Evolutionary conservation across 2,797 vertebrate species (phyloP), one percentile per base, ranked within the genome.

Genomic region (Pangasius larnaudii): DNA sequence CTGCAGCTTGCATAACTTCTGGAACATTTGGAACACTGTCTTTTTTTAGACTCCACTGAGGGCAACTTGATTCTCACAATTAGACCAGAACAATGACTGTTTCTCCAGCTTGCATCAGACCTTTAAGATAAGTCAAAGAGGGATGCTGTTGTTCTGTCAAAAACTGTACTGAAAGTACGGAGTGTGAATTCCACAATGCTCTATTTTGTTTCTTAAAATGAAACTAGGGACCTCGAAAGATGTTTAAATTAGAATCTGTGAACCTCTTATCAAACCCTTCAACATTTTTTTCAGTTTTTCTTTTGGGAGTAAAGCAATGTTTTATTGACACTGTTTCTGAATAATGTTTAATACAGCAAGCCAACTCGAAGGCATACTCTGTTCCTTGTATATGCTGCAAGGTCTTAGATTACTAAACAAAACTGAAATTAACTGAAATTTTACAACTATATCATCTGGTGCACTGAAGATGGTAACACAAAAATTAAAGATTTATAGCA

Each of bases 21-120:
- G 88, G 80, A 87, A 87, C 72, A 87, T 89, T 86, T 89, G 88
- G 80, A 89, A 77, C 85, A 78, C 39, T 42, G 16, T 39, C 84
- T 88, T 86, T 89, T 89, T 86, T 86, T 89, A 84, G 88, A 87
- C 85, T 84, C 72, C 53, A 84, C 56, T 74, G 85, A 83, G 78
- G 78, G 79, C n/a, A 86, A 84, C 49, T 42, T 84, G 79, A 89
- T 77, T 89, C 79, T 30, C 53, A 89, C 61, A 86, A 89, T 89
- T 89, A 86, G 78, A 61, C 58, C 53, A 79, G 67, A 84, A 89
- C 85, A 86, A 79, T 86, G 81, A 89, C 85, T 87, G 49, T 84
- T 86, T 78, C 85, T 59, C 22, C 14, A 79, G 85, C 85, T 89
- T 86, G 72, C 71, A 84, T 87, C 88, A 89, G 88, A 83, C 78